Base-by-base conservation (phyloP, 1,140 invertebrate species). In the Drosophila yakuba region DNA sequence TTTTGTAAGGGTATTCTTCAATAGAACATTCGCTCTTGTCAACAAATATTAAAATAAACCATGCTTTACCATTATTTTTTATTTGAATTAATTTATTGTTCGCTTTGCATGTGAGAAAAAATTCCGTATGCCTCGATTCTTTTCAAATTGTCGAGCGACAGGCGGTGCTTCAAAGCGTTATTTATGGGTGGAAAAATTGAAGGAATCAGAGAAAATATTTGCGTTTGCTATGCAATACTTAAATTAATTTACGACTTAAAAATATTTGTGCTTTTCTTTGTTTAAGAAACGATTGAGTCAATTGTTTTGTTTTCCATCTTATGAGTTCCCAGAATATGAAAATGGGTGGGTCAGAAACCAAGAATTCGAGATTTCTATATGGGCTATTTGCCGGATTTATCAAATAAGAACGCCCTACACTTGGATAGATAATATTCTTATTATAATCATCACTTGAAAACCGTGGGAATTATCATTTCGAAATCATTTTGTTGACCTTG, bases 211-310 rank as follows among this genome's bases (percentile, higher is more conserved):
- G 59, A 45, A 55, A 66, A 73, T 76, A 77, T 80, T 81, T 51
- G 48, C 75, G 62, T 25, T 15, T 57, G 20, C 55, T 64, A 44
- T 59, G 36, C 74, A 15, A 59, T 74, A 74, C 73, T 74, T 63
- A 76, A 89, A 88, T 83, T 74, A 88, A 88, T 88, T 89, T 88
- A 88, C 67, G 84, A 88, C 71, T 47, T 57, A 35, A 64, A 75
- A 62, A 28, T 62, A 41, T 54, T 32, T 74, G 32, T 50, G 12
- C 1, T 35, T 38, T 45, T 20, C 15, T 41, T 62, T 75, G 50
- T 50, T 55, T 56, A 48, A 61, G 39, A 67, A 82, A 48, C 41
- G 47, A 55, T 50, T 56, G 64, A 23, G 20, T 69, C 57, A 88
- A 89, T 88, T 83, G 76, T 48, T 88, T 79, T 88, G 73, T 80